Evolutionary conservation across 2,888 invertebrate genomes (phyloP).

Genomic region (Physocephala rufipes): DNA sequence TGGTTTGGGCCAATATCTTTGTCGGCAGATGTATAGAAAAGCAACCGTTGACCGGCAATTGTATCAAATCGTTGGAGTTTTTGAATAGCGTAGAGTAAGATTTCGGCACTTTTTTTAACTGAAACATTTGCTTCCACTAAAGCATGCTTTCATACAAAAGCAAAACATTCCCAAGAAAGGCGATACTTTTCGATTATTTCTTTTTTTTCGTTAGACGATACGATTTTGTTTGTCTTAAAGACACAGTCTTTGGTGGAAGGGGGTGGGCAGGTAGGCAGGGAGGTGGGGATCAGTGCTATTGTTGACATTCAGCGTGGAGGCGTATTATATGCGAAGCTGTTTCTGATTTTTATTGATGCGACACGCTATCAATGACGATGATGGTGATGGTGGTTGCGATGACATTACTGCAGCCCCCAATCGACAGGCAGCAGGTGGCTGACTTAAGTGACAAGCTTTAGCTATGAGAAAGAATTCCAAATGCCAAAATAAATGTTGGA

Average conservation of each 20-base stretch:
- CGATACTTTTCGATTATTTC: too few species aligned
- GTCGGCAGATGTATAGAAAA: constrained; percentile 58
- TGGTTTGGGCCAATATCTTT: constrained; percentile 54
- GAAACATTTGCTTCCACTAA: constrained; percentile 6
- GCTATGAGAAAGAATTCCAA: constrained; percentile 15
- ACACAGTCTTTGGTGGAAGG: too few species aligned
- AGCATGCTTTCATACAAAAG: neutral
- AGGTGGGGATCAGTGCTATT: too few species aligned
- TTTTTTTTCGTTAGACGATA: neutral
- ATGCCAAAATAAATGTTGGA: constrained; percentile 51
- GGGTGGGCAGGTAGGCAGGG: neutral
- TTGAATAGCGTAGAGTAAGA: constrained; percentile 40
- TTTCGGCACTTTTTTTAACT: constrained; percentile 43
- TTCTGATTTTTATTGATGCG: neutral
- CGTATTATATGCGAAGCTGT: neutral
- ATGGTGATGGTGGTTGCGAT: neutral
- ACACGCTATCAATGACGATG: neutral
- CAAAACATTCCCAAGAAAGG: constrained; percentile 10
- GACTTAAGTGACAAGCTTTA: constrained; percentile 5
- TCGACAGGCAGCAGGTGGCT: constrained; percentile 18
- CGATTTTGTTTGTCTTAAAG: neutral
- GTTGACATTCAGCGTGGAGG: neutral
- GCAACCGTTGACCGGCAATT: constrained; percentile 4
- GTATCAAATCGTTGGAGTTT: constrained; percentile 5
- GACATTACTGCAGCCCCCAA: neutral